A percentile compares a stretch with the other conserved stretches of the same genome.
These are phyloP conservation scores for Otis tarda DNA, from an alignment of 2,113 vertebrate genomes.

Conservation along the genomic window DNA sequence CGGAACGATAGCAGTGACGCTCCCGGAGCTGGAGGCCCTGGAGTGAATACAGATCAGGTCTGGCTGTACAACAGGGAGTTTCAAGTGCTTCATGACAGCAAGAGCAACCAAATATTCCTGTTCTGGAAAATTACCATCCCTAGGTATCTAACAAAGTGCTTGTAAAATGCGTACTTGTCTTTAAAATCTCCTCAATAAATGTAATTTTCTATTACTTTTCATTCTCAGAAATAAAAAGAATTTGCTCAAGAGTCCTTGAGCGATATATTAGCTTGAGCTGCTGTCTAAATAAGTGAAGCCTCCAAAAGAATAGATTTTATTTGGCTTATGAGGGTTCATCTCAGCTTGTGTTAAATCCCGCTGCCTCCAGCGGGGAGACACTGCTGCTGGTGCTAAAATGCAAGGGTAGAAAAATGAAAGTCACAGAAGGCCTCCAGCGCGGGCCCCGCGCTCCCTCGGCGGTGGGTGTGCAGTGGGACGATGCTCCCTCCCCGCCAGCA, in stretches of 20 bases:
- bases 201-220: not conserved
- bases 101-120: not conserved
- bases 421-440: not conserved
- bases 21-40: not conserved
- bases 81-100: not conserved
- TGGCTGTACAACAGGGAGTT: not conserved
- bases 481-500: not conserved
- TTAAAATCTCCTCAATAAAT: not conserved
- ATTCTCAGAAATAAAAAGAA: not conserved
- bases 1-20: not conserved
- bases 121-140: not conserved
- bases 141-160: not conserved
- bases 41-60: not conserved
- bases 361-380: not conserved
- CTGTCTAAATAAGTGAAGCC: constrained; percentile 12
- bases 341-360: not conserved
- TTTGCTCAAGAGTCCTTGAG: not conserved
- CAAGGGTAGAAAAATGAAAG: not conserved
- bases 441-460: accelerated
- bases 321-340: not conserved
- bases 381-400: not conserved
- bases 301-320: not conserved
- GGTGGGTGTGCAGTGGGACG: no score
- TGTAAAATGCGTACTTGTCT: not conserved
- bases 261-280: not conserved